Base-by-base conservation (phyloP, 2,888 invertebrate genomes). In the Napeogenes inachia region DNA sequence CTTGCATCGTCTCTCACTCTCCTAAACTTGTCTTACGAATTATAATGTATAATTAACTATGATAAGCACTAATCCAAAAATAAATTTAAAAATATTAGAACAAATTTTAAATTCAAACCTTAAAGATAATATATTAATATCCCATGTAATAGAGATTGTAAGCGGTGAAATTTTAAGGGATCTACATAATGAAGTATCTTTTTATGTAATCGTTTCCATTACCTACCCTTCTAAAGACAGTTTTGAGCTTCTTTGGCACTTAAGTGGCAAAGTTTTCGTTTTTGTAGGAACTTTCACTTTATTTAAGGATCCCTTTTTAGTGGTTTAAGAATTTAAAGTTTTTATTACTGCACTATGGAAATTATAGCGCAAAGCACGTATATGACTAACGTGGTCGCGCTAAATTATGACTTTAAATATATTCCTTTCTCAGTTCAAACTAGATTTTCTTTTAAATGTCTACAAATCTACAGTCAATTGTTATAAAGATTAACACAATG, bases 241-340 rank as follows among this genome's bases (percentile, higher is more conserved):
- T 83, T 82, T 78, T 76, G 75, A 72, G 71, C 73, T 74, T 74
- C 77, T 76, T 78, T 72, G 63, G 66, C 74, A 71, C 73, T 70
- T 79, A 78, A 83, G 74, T 74, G 80, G 73, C 71, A 68, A 84
- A 84, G 69, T 84, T 84, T 84, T 79, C 79, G 73, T 82, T 82
- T 82, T 79, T 74, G 67, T 70, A 73, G 72, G 75, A 77, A 75
- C 71, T 73, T 78, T 76, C 74, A 75, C 77, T 77, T 78, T 77
- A 72, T 75, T 74, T 64, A 59, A 68, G 70, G 75, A 77, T 70
- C 74, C 72, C 66, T 68, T 75, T 77, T 77, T 73, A 77, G 73
- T 71, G 71, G 71, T 71, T 62, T 57, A 64, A 59, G 62, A 62
- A 47, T 62, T 66, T 59, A 59, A 63, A 58, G 54, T 59, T 64